phyloP scores from a whole-genome alignment of 2,888 invertebrate species.

The Macrosoma leucophasiata region DNA sequence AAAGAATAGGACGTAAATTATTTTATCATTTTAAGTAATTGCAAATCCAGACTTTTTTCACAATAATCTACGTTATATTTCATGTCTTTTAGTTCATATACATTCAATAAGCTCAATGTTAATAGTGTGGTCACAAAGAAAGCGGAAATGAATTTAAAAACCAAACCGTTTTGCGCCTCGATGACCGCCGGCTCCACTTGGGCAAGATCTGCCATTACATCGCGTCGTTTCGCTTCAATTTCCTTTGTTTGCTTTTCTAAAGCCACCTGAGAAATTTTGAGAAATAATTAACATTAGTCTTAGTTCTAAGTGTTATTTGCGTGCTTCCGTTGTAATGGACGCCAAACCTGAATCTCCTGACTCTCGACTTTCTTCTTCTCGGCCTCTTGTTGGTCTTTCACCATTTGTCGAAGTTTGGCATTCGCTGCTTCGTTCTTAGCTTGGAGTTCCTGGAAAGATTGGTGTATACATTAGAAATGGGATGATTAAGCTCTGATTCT shows the following conservation, averaged over 20 bases:
- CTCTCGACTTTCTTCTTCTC: constrained; percentile 99
- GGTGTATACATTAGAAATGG: background rate
- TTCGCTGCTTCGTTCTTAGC: constrained; percentile 99
- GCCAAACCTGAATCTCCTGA: constrained; percentile 91
- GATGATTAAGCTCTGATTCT: constrained; percentile 1
- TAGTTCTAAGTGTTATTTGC: background rate
- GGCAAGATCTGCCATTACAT: constrained; percentile 97
- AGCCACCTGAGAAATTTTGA: no score
- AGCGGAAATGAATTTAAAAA: constrained; percentile 37
- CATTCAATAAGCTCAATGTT: no score
- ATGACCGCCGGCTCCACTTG: constrained; percentile 99
- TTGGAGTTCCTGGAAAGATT: constrained; percentile 81
- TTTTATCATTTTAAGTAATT: no score
- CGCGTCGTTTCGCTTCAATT: constrained; percentile 94
- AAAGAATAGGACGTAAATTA: no score
- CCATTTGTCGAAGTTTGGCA: constrained; percentile 99
- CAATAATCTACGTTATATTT: no score
- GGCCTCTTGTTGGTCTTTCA: constrained; percentile 99
- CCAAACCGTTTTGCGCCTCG: constrained; percentile 96
- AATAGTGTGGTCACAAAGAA: no score
- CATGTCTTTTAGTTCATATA: no score
- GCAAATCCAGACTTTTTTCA: no score
- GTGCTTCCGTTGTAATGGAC: no score
- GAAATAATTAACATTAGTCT: constrained; percentile 10
- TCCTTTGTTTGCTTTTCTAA: constrained; percentile 92